A percentile compares a stretch with the other conserved stretches of the same genome.
These are phyloP conservation scores for Ageneiosus marmoratus DNA, from an alignment of 2,113 vertebrate species.

Conservation along the genomic window DNA sequence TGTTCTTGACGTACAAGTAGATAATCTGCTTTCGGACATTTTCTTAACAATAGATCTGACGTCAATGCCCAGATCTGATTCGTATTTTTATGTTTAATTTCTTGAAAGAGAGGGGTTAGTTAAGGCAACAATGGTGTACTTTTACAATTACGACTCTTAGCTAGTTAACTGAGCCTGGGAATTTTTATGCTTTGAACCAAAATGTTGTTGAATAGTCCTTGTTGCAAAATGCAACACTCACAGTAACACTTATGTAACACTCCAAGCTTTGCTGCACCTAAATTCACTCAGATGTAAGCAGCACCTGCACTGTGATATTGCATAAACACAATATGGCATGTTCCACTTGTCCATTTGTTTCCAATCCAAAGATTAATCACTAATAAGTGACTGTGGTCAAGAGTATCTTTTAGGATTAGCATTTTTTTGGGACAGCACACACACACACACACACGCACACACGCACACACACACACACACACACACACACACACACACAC, in stretches of 20 bases:
- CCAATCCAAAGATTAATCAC: not conserved
- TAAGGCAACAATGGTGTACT: too few species aligned
- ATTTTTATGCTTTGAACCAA: not conserved
- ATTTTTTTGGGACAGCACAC: not conserved
- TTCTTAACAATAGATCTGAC: not conserved
- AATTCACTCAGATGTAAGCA: slow-evolving; percentile 1
- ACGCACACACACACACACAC: too few species aligned
- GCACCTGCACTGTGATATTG: slow-evolving; percentile 18
- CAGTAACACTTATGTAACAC: slow-evolving; percentile 17
- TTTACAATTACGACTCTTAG: not conserved
- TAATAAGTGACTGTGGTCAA: not conserved
- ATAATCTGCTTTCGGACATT: not conserved
- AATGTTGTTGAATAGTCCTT: not conserved
- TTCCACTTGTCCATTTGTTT: not conserved
- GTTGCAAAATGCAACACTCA: slow-evolving; percentile 12
- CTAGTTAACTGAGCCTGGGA: not conserved
- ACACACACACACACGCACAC: too few species aligned
- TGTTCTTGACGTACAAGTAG: not conserved
- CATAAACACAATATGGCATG: not conserved
- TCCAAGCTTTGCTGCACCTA: not conserved
- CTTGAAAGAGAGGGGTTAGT: too few species aligned
- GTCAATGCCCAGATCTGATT: too few species aligned
- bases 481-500: too few species aligned
- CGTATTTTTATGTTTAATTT: too few species aligned
- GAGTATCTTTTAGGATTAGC: not conserved